Evolutionary conservation across 2,888 invertebrate genomes (phyloP).

Genomic region (Melolontha melolontha): DNA sequence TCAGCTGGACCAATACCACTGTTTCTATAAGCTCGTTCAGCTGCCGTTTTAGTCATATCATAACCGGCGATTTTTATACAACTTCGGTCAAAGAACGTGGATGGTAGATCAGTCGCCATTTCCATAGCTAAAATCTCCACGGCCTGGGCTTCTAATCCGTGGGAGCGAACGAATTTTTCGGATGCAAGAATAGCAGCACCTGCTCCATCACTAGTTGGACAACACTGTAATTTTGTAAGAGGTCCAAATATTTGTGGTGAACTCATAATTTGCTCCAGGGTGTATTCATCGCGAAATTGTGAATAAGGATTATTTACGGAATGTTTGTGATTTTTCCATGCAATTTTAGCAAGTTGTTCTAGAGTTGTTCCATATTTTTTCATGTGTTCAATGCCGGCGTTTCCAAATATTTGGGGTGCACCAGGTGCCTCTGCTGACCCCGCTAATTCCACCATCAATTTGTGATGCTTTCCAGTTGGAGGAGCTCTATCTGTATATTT

Average conservation of each 20-base stretch:
- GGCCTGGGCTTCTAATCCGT: constrained; percentile 87
- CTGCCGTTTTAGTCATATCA: constrained; percentile 92
- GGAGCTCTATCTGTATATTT: constrained; percentile 79
- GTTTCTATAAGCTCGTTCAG: constrained; percentile 79
- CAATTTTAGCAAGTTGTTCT: constrained; percentile 96
- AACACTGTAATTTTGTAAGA: constrained; percentile 96
- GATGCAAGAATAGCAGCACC: constrained; percentile 93
- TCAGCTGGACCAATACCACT: constrained; percentile 82
- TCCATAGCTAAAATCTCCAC: constrained; percentile 97
- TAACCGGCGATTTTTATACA: constrained; percentile 87
- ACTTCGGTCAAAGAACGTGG: constrained; percentile 85
- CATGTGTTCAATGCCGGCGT: constrained; percentile 97
- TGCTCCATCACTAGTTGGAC: constrained; percentile 97
- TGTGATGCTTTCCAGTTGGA: constrained; percentile 89
- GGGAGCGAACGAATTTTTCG: constrained; percentile 88
- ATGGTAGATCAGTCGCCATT: constrained; percentile 92
- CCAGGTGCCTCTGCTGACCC: constrained; percentile 88
- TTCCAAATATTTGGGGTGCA: constrained; percentile 96
- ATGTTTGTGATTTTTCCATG: constrained; percentile 97
- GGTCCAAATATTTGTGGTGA: constrained; percentile 92
- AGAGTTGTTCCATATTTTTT: constrained; percentile 92
- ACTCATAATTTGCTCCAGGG: constrained; percentile 88
- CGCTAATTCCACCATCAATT: constrained; percentile 83
- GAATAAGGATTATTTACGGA: constrained; percentile 94
- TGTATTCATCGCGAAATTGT: constrained; percentile 93